Evolutionary conservation across 1,140 invertebrate species (phyloP).

Genomic region (Copidosoma floridanum): DNA sequence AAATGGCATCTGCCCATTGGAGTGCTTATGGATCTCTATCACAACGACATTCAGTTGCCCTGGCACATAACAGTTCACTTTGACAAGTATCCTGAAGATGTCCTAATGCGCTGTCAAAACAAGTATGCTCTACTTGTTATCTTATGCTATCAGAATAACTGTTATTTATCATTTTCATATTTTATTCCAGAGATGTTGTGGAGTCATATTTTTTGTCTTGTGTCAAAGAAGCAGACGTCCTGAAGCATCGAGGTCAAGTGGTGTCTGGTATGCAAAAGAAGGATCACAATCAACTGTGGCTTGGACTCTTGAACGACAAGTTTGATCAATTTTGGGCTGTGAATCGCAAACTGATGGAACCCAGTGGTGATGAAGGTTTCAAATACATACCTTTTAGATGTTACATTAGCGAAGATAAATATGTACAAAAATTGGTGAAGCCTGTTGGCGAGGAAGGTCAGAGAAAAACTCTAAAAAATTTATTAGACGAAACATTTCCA

Average conservation of each 20-base stretch:
- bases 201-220: conserved; percentile 93
- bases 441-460: conserved; percentile 73
- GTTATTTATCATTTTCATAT: neutral
- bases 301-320: conserved; percentile 92
- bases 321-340: conserved; percentile 99
- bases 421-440: conserved; percentile 74
- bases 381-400: conserved; percentile 91
- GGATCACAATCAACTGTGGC: conserved; percentile 96
- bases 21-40: conserved; percentile 84
- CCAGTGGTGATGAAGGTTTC: conserved; percentile 73
- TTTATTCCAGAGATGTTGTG: conserved; percentile 75
- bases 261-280: conserved; percentile 96
- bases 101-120: conserved; percentile 73
- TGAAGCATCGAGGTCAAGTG: conserved; percentile 91
- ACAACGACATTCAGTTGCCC: conserved; percentile 74
- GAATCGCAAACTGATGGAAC: conserved; percentile 93
- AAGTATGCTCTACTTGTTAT: conserved; percentile 63
- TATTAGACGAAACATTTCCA: conserved; percentile 71
- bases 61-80: conserved; percentile 97
- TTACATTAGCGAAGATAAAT: conserved; percentile 76
- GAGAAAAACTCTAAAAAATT: conserved; percentile 70
- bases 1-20: conserved; percentile 98
- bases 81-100: conserved; percentile 82
- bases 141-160: neutral
- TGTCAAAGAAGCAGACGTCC: conserved; percentile 95